Conservation (phyloP, 2,888 invertebrate genomes). For the Drosophila parthenogenetica region DNA sequence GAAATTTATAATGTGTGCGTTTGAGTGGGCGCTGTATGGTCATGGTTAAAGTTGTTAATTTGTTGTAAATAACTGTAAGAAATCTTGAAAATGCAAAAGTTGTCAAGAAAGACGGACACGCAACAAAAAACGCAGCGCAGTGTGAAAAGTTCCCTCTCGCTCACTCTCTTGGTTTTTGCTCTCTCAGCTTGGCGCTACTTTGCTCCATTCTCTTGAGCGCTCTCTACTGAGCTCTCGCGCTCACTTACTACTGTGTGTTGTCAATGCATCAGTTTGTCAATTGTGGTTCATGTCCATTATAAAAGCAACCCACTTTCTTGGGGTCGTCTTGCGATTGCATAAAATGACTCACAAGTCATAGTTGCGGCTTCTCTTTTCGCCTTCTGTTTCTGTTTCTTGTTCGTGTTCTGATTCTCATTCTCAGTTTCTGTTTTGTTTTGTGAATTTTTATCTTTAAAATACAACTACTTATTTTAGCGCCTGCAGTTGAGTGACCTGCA, state of each 20-base stretch:
- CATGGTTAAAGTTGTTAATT: constrained; percentile 52
- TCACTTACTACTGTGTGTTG: constrained; percentile 37
- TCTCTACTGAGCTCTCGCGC: constrained; percentile 20
- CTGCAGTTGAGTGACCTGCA: constrained; percentile 60
- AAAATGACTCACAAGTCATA: constrained; percentile 72
- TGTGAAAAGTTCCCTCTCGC: constrained; percentile 41
- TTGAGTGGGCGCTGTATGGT: constrained; percentile 62
- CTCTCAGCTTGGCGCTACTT: constrained; percentile 2
- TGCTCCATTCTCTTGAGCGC: constrained; percentile 13
- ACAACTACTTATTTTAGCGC: constrained; percentile 19
- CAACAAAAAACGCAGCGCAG: constrained; percentile 58
- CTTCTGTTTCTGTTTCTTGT: constrained; percentile 9
- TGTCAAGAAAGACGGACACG: constrained; percentile 58
- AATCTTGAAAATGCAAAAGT: constrained; percentile 69
- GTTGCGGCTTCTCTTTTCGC: constrained; percentile 42
- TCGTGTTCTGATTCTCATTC: constrained; percentile 6
- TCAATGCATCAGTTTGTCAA: constrained; percentile 64
- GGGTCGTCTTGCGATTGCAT: constrained; percentile 58
- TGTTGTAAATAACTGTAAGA: constrained; percentile 62
- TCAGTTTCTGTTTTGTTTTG: constrained; percentile 56
- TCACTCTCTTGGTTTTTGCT: constrained; percentile 11
- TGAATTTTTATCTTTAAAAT: constrained; percentile 30
- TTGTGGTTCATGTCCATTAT: constrained; percentile 49
- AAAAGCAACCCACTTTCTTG: constrained; percentile 56
- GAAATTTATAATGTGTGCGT: constrained; percentile 18